Percentiles rank a stretch among this genome's conserved stretches.
Evolutionary conservation across 1,140 invertebrate genomes (phyloP).

Genomic region (Pantala flavescens): DNA sequence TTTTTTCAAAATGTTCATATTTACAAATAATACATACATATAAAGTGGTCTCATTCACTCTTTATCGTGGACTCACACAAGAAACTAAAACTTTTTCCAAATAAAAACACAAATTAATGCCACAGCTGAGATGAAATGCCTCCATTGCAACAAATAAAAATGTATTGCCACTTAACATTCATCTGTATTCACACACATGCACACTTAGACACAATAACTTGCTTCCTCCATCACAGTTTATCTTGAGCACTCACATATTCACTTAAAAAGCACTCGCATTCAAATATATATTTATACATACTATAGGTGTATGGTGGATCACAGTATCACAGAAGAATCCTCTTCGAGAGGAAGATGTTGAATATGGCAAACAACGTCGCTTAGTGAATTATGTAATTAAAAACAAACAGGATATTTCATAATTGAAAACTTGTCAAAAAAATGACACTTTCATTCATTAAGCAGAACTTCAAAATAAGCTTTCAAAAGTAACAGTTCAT

Average conservation of each 20-base stretch:
- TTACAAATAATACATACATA: not conserved
- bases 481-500: too few species aligned
- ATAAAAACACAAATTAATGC: not conserved
- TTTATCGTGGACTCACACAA: not conserved
- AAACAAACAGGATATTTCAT: too few species aligned
- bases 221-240: not conserved
- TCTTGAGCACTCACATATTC: not conserved
- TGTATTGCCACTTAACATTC: too few species aligned
- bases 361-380: not conserved
- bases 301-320: too few species aligned
- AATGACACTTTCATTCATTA: too few species aligned
- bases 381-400: too few species aligned
- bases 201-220: not conserved
- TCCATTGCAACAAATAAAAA: conserved; percentile 2
- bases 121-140: conserved; percentile 1
- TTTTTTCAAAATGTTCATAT: not conserved
- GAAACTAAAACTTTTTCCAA: not conserved
- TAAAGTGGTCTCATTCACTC: not conserved
- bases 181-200: not conserved
- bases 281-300: too few species aligned
- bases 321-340: not conserved
- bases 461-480: too few species aligned
- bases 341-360: not conserved
- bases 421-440: too few species aligned
- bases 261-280: too few species aligned